A percentile compares a stretch with the other conserved stretches of the same genome.
phyloP scores from a whole-genome alignment of 2,113 vertebrate genomes.

The Salvelinus namaycush region DNA sequence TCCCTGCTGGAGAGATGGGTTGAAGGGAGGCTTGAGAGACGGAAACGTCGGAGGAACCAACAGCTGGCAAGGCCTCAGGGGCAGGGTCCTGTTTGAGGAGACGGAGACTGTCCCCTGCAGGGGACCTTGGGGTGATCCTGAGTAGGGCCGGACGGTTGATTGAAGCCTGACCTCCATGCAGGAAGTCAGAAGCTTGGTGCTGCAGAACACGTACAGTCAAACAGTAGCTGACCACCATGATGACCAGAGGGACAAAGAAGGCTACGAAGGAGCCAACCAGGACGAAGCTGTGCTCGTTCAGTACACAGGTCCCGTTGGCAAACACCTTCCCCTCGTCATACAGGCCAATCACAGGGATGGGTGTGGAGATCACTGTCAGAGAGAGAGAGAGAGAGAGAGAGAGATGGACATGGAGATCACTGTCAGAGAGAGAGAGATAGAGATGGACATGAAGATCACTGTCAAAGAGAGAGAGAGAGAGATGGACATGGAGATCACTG shows the following conservation, averaged over 20 bases:
- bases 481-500: too few relatives aligned
- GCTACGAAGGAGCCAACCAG: constrained; percentile 92
- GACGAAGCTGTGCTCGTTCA: constrained; percentile 88
- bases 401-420: too few relatives aligned
- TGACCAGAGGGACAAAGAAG: constrained; percentile 92
- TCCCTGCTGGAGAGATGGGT: constrained; percentile 72
- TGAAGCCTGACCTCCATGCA: constrained; percentile 84
- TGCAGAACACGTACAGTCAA: constrained; percentile 90
- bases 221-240: constrained; percentile 96
- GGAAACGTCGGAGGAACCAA: constrained; percentile 83
- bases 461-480: too few relatives aligned
- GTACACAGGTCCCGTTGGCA: constrained; percentile 83
- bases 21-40: constrained; percentile 87
- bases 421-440: too few relatives aligned
- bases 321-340: constrained; percentile 91
- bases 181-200: constrained; percentile 86
- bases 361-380: constrained; percentile 85
- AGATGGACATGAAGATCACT: too few relatives aligned
- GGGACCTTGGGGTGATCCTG: constrained; percentile 49
- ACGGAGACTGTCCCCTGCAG: too few relatives aligned
- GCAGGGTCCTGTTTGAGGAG: too few relatives aligned
- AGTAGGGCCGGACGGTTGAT: constrained; percentile 75
- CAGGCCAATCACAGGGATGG: constrained; percentile 89
- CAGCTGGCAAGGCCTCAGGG: too few relatives aligned
- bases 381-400: neutral